Conservation (phyloP, 2,888 invertebrate species). For the Xanthia icteritia region DNA sequence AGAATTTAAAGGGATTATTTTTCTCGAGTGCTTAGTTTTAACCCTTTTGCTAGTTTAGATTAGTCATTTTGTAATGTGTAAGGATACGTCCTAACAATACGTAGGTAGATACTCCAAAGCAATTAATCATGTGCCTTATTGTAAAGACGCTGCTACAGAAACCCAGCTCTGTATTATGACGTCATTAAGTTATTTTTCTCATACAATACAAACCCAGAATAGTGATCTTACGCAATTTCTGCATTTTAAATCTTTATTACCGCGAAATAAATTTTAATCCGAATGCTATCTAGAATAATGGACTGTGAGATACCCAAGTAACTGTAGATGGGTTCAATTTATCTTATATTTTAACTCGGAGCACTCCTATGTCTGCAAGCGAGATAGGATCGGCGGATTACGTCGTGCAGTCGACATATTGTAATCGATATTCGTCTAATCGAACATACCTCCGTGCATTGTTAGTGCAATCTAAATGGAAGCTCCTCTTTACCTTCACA, state of each 20-base stretch:
- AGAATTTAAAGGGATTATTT: slow-evolving; percentile 30
- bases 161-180: slow-evolving; percentile 28
- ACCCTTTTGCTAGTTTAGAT: slow-evolving; percentile 34
- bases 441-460: slow-evolving; percentile 62
- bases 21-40: slow-evolving; percentile 11
- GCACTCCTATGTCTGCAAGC: slow-evolving; percentile 39
- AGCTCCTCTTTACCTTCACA: slow-evolving; percentile 71
- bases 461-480: slow-evolving; percentile 73
- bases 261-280: slow-evolving; percentile 40
- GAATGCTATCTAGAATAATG: slow-evolving; percentile 54
- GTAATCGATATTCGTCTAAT: slow-evolving; percentile 66
- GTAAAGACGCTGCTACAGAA: slow-evolving; percentile 35
- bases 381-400: slow-evolving; percentile 49
- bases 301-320: slow-evolving; percentile 25
- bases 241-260: slow-evolving; percentile 43
- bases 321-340: slow-evolving; percentile 42
- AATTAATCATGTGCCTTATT: slow-evolving; percentile 48
- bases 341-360: slow-evolving; percentile 49
- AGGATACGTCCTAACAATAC: slow-evolving; percentile 34
- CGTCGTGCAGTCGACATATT: slow-evolving; percentile 54
- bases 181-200: slow-evolving; percentile 25
- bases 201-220: slow-evolving; percentile 16
- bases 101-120: slow-evolving; percentile 30
- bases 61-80: slow-evolving; percentile 24
- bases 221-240: slow-evolving; percentile 30